Percentiles rank a stretch among this genome's conserved stretches.
Conservation (phyloP, 2,113 vertebrate species). For the Motacilla tschutschensis region DNA sequence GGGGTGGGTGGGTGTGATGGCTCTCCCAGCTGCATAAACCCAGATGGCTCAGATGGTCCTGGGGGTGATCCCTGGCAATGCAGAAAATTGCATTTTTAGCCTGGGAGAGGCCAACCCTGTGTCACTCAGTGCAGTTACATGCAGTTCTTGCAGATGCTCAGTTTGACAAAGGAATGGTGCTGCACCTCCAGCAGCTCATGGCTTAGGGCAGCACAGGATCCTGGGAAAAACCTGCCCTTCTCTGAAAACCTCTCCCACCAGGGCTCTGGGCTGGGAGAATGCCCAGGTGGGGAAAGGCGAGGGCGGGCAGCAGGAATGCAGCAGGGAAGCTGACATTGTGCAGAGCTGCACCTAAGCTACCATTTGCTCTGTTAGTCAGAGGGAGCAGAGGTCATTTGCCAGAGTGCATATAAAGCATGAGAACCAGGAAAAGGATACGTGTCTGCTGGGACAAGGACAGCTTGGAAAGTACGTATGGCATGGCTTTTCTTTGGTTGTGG, state of each 20-base stretch:
- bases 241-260: rapidly evolving
- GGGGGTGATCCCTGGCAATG: background rate
- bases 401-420: background rate
- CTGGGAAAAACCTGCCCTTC: background rate
- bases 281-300: rapidly evolving
- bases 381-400: background rate
- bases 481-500: background rate
- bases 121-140: background rate
- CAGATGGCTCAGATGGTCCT: rapidly evolving
- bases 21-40: background rate
- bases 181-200: background rate
- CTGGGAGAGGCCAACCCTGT: rapidly evolving
- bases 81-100: background rate
- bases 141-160: background rate
- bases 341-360: background rate
- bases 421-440: background rate
- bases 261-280: background rate
- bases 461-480: background rate
- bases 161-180: background rate
- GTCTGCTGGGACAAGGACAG: rapidly evolving
- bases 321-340: background rate
- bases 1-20: rapidly evolving
- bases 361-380: background rate
- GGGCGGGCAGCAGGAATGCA: rapidly evolving
- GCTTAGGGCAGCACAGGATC: background rate